phyloP scores from a whole-genome alignment of 2,888 invertebrate genomes.

The Opisthograptis luteolata region DNA sequence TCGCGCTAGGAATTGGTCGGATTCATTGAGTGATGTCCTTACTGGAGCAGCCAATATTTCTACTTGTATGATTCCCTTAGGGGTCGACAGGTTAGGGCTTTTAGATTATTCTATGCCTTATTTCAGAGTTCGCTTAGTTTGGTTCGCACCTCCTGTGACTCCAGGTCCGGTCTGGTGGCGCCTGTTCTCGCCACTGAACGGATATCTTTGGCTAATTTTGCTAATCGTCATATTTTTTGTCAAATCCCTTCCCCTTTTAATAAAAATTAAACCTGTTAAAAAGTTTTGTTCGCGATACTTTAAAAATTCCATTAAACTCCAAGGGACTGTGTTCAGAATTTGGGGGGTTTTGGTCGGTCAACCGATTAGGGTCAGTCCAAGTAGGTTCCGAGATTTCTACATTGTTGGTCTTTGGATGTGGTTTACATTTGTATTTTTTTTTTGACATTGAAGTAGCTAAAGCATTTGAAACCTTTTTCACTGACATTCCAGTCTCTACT shows the following conservation, averaged over 20 bases:
- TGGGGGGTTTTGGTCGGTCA: slow-evolving; percentile 70
- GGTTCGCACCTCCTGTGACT: slow-evolving; percentile 63
- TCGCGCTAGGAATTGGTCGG: slow-evolving; percentile 63
- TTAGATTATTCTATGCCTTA: slow-evolving; percentile 65
- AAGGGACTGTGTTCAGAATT: slow-evolving; percentile 55
- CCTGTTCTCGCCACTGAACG: slow-evolving; percentile 62
- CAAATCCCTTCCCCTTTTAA: slow-evolving; percentile 54
- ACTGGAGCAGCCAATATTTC: slow-evolving; percentile 63
- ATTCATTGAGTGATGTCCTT: slow-evolving; percentile 64
- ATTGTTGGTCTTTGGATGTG: slow-evolving; percentile 66
- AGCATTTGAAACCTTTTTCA: too few relatives aligned
- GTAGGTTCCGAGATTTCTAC: slow-evolving; percentile 67
- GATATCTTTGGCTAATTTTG: slow-evolving; percentile 64
- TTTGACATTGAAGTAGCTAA: too few relatives aligned
- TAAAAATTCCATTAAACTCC: slow-evolving; percentile 53
- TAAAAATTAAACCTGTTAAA: slow-evolving; percentile 52
- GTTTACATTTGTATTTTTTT: slow-evolving; percentile 73
- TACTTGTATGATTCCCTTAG: slow-evolving; percentile 62
- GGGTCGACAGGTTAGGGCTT: slow-evolving; percentile 55
- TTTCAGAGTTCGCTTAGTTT: slow-evolving; percentile 61
- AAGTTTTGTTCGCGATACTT: slow-evolving; percentile 56
- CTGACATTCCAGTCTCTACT: too few relatives aligned
- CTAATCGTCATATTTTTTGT: slow-evolving; percentile 55
- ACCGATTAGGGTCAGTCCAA: slow-evolving; percentile 58
- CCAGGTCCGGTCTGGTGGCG: slow-evolving; percentile 63